These are phyloP conservation scores for Bombus waltoni DNA, from an alignment of 1,140 invertebrate species.

Conservation along the genomic window DNA sequence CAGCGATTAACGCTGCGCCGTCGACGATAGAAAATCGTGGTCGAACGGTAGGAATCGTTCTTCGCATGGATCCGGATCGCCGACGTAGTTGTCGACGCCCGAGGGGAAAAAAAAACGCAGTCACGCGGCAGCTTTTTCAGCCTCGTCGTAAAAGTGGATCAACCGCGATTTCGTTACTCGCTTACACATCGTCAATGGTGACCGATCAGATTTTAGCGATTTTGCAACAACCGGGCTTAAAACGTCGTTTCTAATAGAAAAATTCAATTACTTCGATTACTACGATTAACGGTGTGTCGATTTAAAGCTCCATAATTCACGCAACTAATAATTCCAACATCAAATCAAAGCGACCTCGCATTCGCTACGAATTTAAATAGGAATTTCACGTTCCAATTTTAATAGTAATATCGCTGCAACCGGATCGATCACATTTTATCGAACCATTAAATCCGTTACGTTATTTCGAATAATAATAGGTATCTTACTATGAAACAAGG, in stretches of 20 bases:
- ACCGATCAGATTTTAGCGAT: not conserved
- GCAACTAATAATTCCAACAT: not conserved
- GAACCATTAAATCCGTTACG: not conserved
- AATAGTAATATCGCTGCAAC: not conserved
- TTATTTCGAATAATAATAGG: not conserved
- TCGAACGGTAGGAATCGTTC: conserved; percentile 57
- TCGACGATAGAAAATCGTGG: conserved; percentile 62
- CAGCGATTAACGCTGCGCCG: conserved; percentile 67
- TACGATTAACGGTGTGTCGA: not conserved
- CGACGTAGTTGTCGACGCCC: not conserved
- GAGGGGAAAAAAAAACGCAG: not conserved
- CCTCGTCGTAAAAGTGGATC: not conserved
- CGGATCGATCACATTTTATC: not conserved
- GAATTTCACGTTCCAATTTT: conserved; percentile 4
- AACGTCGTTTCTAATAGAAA: not conserved
- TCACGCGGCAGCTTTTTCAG: not conserved
- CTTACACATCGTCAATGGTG: not conserved
- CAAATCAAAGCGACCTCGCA: not conserved
- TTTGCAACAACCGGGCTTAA: not conserved
- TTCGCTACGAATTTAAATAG: too few species aligned
- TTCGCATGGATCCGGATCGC: conserved; percentile 7
- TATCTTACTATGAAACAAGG: not conserved
- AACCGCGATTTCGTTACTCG: not conserved
- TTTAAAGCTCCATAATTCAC: not conserved
- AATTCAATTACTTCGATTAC: not conserved